Base-by-base conservation (phyloP, 2,888 invertebrate species). In the Allygus modestus region DNA sequence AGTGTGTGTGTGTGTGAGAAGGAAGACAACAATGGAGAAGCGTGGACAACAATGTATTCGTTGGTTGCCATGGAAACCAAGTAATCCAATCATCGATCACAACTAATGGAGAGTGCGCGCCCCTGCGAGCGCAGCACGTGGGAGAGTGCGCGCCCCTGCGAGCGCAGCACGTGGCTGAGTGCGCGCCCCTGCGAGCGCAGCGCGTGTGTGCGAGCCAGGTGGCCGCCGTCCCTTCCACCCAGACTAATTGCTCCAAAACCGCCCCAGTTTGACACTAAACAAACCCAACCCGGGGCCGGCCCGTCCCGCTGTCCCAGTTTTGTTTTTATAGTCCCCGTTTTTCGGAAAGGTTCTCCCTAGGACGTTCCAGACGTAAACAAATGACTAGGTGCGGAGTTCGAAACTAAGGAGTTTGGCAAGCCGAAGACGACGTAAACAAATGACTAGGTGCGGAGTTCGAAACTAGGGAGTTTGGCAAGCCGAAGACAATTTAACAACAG, bases 201-300 rank as follows among this genome's bases (percentile, higher is more conserved):
- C n/a, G 73, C 23, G 43, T 73, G 43, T 12, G 41, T 73, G 73
- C 20, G 31, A 31, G 69, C 73, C 73, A 73, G 73, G 73, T 73
- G 73, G n/a, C 37, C 12, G 5, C 5, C 26, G 77, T 77, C 77
- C 77, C 37, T n/a, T 43, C 73, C 73, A 75, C n/a, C n/a, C n/a
- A n/a, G 11, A 43, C 77, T 77, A 77, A 77, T 77, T 77, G 77
- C 46, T 46, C 77, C 77, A 46, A 77, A 77, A 77, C 77, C 77
- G 26, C 28, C 77, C 77, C 28, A 12, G 46, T 12, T 46, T 77
- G 77, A 77, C 77, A 77, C 77, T 77, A 77, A 77, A 77, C 77
- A 77, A 77, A 46, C 46, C 77, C 28, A 46, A n/a, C 46, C 77
- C 77, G 5, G 43, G 7, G 28, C 77, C 77, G 5, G 43, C 0